Evolutionary conservation across 2,888 invertebrate species (phyloP).

Genomic region (Galerucella pusilla): DNA sequence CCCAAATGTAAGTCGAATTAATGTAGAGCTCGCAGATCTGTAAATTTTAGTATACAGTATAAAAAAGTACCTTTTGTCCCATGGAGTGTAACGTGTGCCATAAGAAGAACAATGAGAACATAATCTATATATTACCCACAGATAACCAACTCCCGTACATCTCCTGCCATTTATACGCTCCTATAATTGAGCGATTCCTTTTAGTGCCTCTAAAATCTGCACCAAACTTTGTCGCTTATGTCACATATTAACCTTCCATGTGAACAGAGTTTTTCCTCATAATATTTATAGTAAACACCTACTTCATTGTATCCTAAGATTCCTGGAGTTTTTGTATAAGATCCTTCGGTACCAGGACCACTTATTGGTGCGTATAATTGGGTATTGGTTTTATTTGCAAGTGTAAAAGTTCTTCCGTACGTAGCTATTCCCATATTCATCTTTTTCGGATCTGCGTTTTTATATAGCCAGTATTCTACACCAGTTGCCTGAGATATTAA

Average conservation of each 20-base stretch:
- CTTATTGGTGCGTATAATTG: constrained; percentile 69
- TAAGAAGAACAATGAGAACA: too few species aligned
- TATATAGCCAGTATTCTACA: constrained; percentile 68
- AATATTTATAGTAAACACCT: not conserved
- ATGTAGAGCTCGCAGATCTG: constrained; percentile 56
- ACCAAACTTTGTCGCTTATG: too few species aligned
- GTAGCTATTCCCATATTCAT: constrained; percentile 76
- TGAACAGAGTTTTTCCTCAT: too few species aligned
- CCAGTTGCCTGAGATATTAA: constrained; percentile 61
- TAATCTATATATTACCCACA: too few species aligned
- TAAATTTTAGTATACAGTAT: constrained; percentile 21
- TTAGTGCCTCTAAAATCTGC: too few species aligned
- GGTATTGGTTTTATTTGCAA: constrained; percentile 65
- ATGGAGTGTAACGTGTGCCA: not conserved
- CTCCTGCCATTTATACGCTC: too few species aligned
- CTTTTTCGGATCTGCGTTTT: constrained; percentile 72
- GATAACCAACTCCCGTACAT: too few species aligned
- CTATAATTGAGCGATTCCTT: too few species aligned
- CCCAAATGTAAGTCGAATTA: constrained; percentile 57
- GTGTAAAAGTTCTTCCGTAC: constrained; percentile 77
- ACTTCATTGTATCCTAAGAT: constrained; percentile 80
- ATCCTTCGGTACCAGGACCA: constrained; percentile 73
- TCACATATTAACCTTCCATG: too few species aligned
- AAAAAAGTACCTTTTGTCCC: not conserved
- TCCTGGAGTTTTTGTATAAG: constrained; percentile 73